Evolutionary conservation across 1,140 invertebrate species (phyloP).

Genomic region (Orius insidiosus): DNA sequence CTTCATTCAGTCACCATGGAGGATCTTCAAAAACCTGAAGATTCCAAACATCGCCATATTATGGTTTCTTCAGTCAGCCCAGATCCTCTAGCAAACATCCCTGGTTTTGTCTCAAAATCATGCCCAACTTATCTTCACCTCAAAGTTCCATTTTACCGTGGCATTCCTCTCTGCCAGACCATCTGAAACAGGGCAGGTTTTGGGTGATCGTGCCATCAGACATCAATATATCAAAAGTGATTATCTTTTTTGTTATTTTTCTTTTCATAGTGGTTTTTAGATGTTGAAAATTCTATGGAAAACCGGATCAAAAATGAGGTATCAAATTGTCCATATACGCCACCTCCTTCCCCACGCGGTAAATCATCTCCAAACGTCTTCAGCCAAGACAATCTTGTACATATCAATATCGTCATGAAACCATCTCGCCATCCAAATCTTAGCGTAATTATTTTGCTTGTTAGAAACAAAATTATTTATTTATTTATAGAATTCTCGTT

Average conservation of each 20-base stretch:
- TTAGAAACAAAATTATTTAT: background rate
- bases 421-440: constrained; percentile 24
- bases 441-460: constrained; percentile 12
- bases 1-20: constrained; percentile 73
- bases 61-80: constrained; percentile 46
- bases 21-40: constrained; percentile 57
- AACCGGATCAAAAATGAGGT: constrained; percentile 10
- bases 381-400: constrained; percentile 34
- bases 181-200: constrained; percentile 36
- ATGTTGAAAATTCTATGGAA: constrained; percentile 14
- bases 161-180: constrained; percentile 36
- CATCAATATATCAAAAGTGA: constrained; percentile 13
- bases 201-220: constrained; percentile 22
- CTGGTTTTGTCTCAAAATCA: constrained; percentile 53
- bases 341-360: constrained; percentile 45
- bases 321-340: constrained; percentile 39
- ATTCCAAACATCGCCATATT: constrained; percentile 62
- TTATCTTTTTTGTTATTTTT: constrained; percentile 4
- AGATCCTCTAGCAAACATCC: constrained; percentile 24
- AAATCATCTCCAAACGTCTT: constrained; percentile 19
- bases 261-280: constrained; percentile 4
- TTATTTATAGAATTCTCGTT: constrained; percentile 29
- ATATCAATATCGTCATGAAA: constrained; percentile 37
- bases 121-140: constrained; percentile 46
- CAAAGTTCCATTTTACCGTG: constrained; percentile 4